A percentile compares a stretch with the other conserved stretches of the same genome.
Evolutionary conservation across 2,888 invertebrate species (phyloP).

Genomic region (Folsomia candida): DNA sequence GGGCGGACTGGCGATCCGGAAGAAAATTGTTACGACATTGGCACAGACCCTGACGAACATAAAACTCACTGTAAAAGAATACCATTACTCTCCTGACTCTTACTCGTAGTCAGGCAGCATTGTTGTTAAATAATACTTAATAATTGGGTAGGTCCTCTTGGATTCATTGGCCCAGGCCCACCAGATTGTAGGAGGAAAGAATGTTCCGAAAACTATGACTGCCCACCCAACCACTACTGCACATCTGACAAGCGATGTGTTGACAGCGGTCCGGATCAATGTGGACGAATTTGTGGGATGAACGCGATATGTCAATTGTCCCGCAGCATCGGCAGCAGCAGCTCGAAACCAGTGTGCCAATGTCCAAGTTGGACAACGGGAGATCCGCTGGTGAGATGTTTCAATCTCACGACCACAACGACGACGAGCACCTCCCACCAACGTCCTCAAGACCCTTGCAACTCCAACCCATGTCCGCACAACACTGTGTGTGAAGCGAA

Average conservation of each 20-base stretch:
- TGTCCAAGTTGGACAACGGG: slow-evolving; percentile 32
- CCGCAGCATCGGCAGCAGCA: slow-evolving; percentile 1
- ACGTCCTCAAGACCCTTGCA: slow-evolving; percentile 25
- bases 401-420: not conserved
- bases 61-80: not conserved
- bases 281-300: slow-evolving; percentile 25
- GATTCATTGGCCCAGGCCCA: slow-evolving; percentile 28
- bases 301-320: slow-evolving; percentile 25
- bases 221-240: slow-evolving; percentile 9
- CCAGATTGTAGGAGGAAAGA: slow-evolving; percentile 30
- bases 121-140: not conserved
- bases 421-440: not conserved
- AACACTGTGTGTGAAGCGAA: slow-evolving; percentile 22
- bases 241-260: slow-evolving; percentile 16
- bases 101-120: not conserved
- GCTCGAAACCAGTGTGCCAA: slow-evolving; percentile 20
- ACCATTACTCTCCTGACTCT: not conserved
- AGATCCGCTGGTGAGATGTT: slow-evolving; percentile 26
- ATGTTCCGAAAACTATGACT: slow-evolving; percentile 25
- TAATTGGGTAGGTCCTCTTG: slow-evolving; percentile 28
- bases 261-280: not conserved
- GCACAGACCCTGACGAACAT: not conserved
- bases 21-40: slow-evolving; percentile 25
- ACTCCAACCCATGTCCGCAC: slow-evolving; percentile 29
- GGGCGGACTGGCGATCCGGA: slow-evolving; percentile 31